phyloP scores from a whole-genome alignment of 1,140 invertebrate genomes.

The Aphis gossypii region DNA sequence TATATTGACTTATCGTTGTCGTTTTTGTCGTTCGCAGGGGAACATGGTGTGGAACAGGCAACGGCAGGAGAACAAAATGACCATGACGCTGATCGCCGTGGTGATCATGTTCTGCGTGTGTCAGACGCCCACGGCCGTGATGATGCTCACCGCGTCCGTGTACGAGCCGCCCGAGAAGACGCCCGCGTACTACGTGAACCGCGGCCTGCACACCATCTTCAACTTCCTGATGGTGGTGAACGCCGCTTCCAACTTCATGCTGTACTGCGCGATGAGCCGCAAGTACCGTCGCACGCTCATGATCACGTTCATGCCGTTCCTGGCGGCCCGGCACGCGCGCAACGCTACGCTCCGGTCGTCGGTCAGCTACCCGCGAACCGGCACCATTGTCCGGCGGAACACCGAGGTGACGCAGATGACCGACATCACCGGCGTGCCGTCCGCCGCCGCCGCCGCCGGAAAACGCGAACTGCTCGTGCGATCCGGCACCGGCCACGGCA shows the following conservation, averaged over 20 bases:
- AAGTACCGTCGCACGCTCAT: constrained; percentile 78
- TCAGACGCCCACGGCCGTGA: constrained; percentile 73
- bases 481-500: not conserved
- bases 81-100: constrained; percentile 77
- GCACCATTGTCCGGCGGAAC: constrained; percentile 42
- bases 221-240: constrained; percentile 77
- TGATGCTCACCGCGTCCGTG: constrained; percentile 67
- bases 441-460: not conserved
- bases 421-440: not conserved
- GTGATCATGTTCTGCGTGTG: constrained; percentile 78
- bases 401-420: constrained; percentile 48
- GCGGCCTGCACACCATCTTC: constrained; percentile 74
- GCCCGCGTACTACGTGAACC: constrained; percentile 64
- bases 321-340: constrained; percentile 55
- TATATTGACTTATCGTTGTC: not conserved
- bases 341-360: constrained; percentile 39
- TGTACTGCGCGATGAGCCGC: constrained; percentile 80
- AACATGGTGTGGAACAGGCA: constrained; percentile 60
- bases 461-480: constrained; percentile 31
- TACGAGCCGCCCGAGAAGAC: constrained; percentile 63
- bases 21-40: constrained; percentile 1
- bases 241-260: constrained; percentile 77
- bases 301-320: constrained; percentile 70
- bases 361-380: constrained; percentile 49
- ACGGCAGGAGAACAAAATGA: constrained; percentile 76